Evolutionary conservation across 1,140 invertebrate species (phyloP).

Genomic region (Euschistus heros): DNA sequence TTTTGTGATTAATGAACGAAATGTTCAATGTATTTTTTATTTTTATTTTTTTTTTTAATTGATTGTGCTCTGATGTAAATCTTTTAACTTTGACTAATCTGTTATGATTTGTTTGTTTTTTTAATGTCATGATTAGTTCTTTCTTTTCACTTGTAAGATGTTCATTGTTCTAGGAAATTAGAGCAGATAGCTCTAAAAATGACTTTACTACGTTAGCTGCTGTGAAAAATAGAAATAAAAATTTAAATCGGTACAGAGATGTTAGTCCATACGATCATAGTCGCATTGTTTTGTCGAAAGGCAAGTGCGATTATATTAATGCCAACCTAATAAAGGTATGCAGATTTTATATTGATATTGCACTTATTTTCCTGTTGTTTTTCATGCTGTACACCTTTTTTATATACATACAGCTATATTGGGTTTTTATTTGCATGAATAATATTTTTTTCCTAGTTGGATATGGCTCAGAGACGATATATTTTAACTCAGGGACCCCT

Average conservation of each 20-base stretch:
- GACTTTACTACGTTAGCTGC: conserved; percentile 63
- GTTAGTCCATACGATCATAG: conserved; percentile 92
- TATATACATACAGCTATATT: not conserved
- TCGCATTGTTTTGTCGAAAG: conserved; percentile 65
- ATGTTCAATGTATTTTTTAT: too few relatives aligned
- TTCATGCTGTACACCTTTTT: too few relatives aligned
- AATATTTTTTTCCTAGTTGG: conserved; percentile 44
- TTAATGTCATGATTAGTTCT: too few relatives aligned
- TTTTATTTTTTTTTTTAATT: too few relatives aligned
- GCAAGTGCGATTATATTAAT: conserved; percentile 82
- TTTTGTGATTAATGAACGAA: too few relatives aligned
- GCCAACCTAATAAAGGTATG: conserved; percentile 74
- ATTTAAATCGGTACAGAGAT: conserved; percentile 84
- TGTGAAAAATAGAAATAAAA: conserved; percentile 65
- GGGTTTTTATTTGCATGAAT: not conserved
- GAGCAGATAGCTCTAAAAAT: conserved; percentile 46
- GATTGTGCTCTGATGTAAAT: too few relatives aligned
- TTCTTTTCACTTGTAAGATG: too few relatives aligned
- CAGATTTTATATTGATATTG: conserved; percentile 7
- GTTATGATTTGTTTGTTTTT: too few relatives aligned
- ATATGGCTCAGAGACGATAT: conserved; percentile 72
- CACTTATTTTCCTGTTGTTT: too few relatives aligned
- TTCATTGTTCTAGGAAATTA: conserved; percentile 45
- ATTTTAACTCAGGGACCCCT: conserved; percentile 90
- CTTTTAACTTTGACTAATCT: too few relatives aligned